A percentile compares a stretch with the other conserved stretches of the same genome.
These are phyloP conservation scores for Magallana nippona DNA, from an alignment of 2,888 invertebrate species.

Conservation along the genomic window DNA sequence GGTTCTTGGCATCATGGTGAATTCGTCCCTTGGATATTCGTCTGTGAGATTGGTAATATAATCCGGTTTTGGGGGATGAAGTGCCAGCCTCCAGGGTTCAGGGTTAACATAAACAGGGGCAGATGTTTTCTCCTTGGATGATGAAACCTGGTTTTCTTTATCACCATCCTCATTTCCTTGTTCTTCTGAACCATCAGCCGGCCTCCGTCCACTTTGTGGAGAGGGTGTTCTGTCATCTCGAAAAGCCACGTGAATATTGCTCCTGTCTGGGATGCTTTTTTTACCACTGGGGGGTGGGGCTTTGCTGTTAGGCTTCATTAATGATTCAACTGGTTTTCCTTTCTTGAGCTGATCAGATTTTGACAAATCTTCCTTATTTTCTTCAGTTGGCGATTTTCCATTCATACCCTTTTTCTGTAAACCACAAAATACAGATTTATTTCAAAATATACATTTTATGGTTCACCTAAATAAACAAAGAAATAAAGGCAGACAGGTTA, in stretches of 20 bases:
- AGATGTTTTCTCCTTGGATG: constrained; percentile 49
- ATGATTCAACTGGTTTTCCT: constrained; percentile 31
- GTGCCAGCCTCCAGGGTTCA: constrained; percentile 71
- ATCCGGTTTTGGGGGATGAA: constrained; percentile 66
- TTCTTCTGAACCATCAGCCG: constrained; percentile 35
- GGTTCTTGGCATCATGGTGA: constrained; percentile 72
- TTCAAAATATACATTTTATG: too few relatives aligned
- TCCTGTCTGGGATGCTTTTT: not conserved
- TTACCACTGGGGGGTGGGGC: constrained; percentile 12
- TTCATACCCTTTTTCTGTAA: constrained; percentile 47
- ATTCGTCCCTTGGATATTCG: constrained; percentile 77
- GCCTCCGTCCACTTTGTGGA: constrained; percentile 10
- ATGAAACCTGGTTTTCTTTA: constrained; percentile 25
- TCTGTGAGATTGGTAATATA: constrained; percentile 73
- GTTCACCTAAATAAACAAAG: too few relatives aligned
- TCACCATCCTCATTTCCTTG: constrained; percentile 30
- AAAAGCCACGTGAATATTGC: constrained; percentile 46
- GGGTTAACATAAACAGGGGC: constrained; percentile 60
- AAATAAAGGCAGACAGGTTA: too few relatives aligned
- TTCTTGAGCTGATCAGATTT: constrained; percentile 34
- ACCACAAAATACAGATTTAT: not conserved
- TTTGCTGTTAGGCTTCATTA: constrained; percentile 47
- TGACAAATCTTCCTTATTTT: constrained; percentile 23
- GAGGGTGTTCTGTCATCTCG: constrained; percentile 42
- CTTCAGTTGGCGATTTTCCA: constrained; percentile 31